phyloP scores from a whole-genome alignment of 1,140 invertebrate species.

The Drosophila pseudoobscura region DNA sequence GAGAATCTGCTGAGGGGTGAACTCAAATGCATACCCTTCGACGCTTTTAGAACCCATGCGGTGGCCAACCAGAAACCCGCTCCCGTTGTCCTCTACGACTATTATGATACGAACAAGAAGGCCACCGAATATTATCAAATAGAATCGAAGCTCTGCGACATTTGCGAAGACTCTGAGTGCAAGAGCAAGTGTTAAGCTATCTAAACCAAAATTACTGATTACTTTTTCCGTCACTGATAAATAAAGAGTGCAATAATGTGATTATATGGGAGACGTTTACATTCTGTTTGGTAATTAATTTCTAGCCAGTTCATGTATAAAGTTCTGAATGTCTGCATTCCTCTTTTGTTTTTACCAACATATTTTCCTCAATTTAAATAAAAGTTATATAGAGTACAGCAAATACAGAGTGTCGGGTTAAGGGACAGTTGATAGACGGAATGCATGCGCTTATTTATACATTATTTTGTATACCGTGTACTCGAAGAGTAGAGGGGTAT shows the following conservation, averaged over 20 bases:
- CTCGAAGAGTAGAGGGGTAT: too few species aligned
- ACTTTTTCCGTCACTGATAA: neutral
- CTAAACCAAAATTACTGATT: slow-evolving; percentile 23
- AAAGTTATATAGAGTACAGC: too few species aligned
- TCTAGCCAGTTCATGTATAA: too few species aligned
- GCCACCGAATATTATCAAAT: slow-evolving; percentile 74
- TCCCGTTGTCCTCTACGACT: slow-evolving; percentile 93
- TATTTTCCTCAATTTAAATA: too few species aligned
- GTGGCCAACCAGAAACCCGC: slow-evolving; percentile 94
- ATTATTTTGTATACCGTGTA: too few species aligned
- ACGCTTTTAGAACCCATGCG: slow-evolving; percentile 91
- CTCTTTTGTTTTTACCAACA: too few species aligned
- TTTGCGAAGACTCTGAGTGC: slow-evolving; percentile 67
- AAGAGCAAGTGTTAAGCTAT: slow-evolving; percentile 40
- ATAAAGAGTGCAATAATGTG: slow-evolving; percentile 37
- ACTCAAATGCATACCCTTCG: slow-evolving; percentile 92
- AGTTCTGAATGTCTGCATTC: too few species aligned
- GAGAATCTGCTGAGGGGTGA: slow-evolving; percentile 88
- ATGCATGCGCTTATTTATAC: too few species aligned
- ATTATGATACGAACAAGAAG: slow-evolving; percentile 93
- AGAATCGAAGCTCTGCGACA: slow-evolving; percentile 69
- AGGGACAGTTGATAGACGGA: too few species aligned
- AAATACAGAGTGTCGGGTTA: too few species aligned
- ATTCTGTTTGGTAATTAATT: too few species aligned
- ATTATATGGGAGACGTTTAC: slow-evolving; percentile 12